Evolutionary conservation across 2,797 vertebrate genomes (phyloP).

Genomic region (Dallia pectoralis): DNA sequence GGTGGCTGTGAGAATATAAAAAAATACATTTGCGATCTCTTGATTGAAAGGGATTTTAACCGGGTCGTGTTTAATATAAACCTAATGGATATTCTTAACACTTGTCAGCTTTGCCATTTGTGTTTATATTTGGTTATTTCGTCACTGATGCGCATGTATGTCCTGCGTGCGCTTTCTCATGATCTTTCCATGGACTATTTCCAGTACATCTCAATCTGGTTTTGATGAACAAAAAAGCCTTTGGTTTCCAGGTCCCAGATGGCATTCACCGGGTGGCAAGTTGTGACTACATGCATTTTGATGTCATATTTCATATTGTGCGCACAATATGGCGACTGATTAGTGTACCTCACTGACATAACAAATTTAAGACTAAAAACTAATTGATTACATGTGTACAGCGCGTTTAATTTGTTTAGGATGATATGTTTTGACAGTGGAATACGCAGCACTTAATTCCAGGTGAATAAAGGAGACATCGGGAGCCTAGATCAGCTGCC

Average conservation of each 20-base stretch:
- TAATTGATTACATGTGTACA: too few species aligned
- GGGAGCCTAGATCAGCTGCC: too few species aligned
- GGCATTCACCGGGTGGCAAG: not conserved
- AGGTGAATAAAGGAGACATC: too few species aligned
- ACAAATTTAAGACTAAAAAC: too few species aligned
- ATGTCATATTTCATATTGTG: too few species aligned
- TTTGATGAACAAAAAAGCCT: not conserved
- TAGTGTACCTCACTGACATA: not conserved
- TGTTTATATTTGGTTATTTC: not conserved
- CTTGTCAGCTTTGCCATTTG: not conserved
- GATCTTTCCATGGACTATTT: not conserved
- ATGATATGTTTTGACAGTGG: too few species aligned
- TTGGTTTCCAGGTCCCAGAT: not conserved
- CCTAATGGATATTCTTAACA: not conserved
- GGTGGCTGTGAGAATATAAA: not conserved
- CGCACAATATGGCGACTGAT: not conserved
- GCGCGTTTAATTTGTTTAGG: too few species aligned
- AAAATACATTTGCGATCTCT: not conserved
- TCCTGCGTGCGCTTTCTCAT: constrained; percentile 2
- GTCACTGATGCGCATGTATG: not conserved
- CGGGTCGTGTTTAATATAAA: not conserved
- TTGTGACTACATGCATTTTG: not conserved
- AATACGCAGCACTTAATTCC: too few species aligned
- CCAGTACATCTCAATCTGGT: not conserved
- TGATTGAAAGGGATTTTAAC: not conserved